Evolutionary conservation across 2,797 vertebrate genomes (phyloP).

Genomic region (Tenualosa thibaudeaui): DNA sequence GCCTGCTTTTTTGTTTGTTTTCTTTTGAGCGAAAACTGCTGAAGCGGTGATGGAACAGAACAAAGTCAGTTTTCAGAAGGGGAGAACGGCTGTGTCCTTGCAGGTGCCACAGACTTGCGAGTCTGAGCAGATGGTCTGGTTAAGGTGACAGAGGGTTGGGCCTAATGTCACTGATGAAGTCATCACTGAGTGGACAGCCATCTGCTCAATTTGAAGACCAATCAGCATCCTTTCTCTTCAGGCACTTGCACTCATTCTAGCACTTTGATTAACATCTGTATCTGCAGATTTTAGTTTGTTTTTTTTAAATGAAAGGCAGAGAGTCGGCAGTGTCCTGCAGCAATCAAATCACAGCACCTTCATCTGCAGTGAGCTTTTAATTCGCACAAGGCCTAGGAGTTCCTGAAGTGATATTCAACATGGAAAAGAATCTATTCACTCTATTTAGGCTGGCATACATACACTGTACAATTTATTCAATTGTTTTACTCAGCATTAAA

Average conservation of each 20-base stretch:
- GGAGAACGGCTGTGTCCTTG: neutral
- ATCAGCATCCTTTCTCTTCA: neutral
- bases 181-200: neutral
- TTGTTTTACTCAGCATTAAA: no score
- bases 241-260: neutral
- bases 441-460: no score
- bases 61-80: neutral
- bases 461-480: no score
- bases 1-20: no score
- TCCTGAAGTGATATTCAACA: neutral
- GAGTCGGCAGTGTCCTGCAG: no score
- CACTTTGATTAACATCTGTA: neutral
- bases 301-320: no score
- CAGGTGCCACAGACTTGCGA: neutral
- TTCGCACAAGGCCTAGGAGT: neutral
- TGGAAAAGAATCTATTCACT: no score
- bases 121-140: conserved; percentile 13
- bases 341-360: no score
- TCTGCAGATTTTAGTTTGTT: no score
- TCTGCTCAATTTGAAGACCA: conserved; percentile 13
- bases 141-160: neutral
- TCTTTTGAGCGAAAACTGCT: no score
- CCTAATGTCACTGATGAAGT: neutral
- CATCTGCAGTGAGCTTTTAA: neutral
- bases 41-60: neutral